Evolutionary conservation across 2,888 invertebrate species (phyloP).

Genomic region (Metallyticus violacea): DNA sequence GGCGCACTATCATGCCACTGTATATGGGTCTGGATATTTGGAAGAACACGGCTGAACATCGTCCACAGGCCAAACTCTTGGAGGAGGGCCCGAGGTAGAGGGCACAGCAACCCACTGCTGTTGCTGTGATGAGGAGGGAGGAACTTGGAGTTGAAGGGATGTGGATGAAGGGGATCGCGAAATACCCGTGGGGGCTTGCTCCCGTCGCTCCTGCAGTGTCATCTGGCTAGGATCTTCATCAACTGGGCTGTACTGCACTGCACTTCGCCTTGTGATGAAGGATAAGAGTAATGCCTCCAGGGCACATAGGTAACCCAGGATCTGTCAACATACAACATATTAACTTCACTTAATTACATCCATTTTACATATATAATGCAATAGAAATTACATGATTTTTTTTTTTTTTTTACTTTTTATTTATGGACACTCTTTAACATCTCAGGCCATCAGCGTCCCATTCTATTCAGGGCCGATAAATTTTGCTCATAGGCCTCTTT

Average conservation of each 20-base stretch:
- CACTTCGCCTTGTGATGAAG: constrained; percentile 56
- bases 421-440: too few species aligned
- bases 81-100: constrained; percentile 30
- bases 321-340: constrained; percentile 44
- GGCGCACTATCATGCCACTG: constrained; percentile 31
- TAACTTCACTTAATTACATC: not conserved
- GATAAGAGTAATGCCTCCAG: constrained; percentile 58
- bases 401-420: too few species aligned
- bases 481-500: too few species aligned
- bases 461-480: too few species aligned
- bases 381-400: too few species aligned
- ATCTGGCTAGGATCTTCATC: constrained; percentile 61
- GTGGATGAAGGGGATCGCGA: constrained; percentile 42
- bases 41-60: constrained; percentile 42
- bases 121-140: not conserved
- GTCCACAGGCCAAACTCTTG: constrained; percentile 36
- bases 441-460: too few species aligned
- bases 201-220: constrained; percentile 49
- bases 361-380: too few species aligned
- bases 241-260: constrained; percentile 57
- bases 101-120: constrained; percentile 21
- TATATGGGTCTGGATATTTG: constrained; percentile 37
- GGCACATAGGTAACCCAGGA: constrained; percentile 61
- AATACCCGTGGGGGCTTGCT: constrained; percentile 43
- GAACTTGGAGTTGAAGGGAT: constrained; percentile 37